Base-by-base conservation (phyloP, 2,113 vertebrate genomes). In the Turdus rufiventris region DNA sequence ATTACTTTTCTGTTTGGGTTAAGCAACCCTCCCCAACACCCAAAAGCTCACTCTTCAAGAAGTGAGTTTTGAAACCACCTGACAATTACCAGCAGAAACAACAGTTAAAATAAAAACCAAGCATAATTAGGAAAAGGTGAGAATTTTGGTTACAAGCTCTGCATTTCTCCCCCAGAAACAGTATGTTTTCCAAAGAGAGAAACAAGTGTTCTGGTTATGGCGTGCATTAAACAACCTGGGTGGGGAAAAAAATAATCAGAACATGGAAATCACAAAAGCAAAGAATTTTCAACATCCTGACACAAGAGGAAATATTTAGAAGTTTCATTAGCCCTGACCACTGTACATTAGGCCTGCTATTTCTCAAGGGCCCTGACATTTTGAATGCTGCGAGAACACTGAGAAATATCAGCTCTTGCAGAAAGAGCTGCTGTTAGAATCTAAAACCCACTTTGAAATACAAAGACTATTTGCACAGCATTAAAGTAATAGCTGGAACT, bases 361-460 rank as follows among this genome's bases (percentile, higher is more conserved):
- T 96, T 97, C 95, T 91, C 93, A 93, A 68, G 58, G 78, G 86
- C 31, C 28, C 73, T 91, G 86, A 88, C 80, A 89, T 95, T 96
- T 85, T 86, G n/a, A 87, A 76, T 62, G 36, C 54, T 84, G 51
- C 0, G 0, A 89, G 74, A 93, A 79, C 63, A 72, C 76, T 25
- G 48, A 80, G 85, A 94, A 94, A 78, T n/a, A 93, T 4, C 68
- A 79, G 66, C 58, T 91, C 60, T 25, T 89, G 62, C 67, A 95
- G 87, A 88, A 85, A 92, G 78, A 89, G 53, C 23, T 45, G 56
- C 29, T 90, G 60, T 91, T 86, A 87, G 82, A 93, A 83, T 65
- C 51, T 42, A 81, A 94, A 82, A 0, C 6, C 12, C 56, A 61
- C 51, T 94, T 38, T 61, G 34, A 95, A 89, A 85, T 14, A 77